Percentiles rank a stretch among this genome's conserved stretches.
Evolutionary conservation across 1,140 invertebrate species (phyloP).

Genomic region (Trichomalopsis sarcophagae): DNA sequence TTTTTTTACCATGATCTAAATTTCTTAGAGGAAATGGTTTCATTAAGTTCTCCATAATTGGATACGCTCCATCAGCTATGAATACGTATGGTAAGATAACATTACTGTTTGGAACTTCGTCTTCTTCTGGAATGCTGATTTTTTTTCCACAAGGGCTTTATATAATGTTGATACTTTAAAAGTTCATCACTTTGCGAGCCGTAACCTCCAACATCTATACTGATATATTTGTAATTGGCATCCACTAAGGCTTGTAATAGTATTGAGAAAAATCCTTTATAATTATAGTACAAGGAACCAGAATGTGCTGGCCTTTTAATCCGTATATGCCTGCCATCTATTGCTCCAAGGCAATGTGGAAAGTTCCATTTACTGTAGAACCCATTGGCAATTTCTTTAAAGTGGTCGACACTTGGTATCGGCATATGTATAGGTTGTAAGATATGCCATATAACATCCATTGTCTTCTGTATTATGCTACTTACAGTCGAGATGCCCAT

Average conservation of each 20-base stretch:
- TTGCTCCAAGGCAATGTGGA: constrained; percentile 41
- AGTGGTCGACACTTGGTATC: constrained; percentile 10
- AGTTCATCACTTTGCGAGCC: not conserved
- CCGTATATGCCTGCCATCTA: constrained; percentile 43
- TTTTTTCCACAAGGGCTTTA: not conserved
- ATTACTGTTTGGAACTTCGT: not conserved
- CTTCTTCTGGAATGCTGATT: not conserved
- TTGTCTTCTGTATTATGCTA: not conserved
- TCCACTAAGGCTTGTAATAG: constrained; percentile 45
- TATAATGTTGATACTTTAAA: not conserved
- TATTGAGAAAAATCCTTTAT: constrained; percentile 51
- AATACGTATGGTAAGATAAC: not conserved
- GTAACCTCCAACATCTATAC: not conserved
- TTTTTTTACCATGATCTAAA: too few species aligned
- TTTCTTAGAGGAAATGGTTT: not conserved
- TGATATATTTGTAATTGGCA: constrained; percentile 24
- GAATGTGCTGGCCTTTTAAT: constrained; percentile 31
- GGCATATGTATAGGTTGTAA: not conserved
- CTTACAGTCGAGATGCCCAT: constrained; percentile 10
- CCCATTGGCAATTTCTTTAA: constrained; percentile 5
- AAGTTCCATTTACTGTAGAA: constrained; percentile 41
- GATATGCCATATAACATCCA: constrained; percentile 21
- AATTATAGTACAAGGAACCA: constrained; percentile 26
- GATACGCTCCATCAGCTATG: not conserved
- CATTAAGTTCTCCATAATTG: not conserved